Evolutionary conservation across 2,797 vertebrate species (phyloP).

Genomic region (Sparidentex hasta): DNA sequence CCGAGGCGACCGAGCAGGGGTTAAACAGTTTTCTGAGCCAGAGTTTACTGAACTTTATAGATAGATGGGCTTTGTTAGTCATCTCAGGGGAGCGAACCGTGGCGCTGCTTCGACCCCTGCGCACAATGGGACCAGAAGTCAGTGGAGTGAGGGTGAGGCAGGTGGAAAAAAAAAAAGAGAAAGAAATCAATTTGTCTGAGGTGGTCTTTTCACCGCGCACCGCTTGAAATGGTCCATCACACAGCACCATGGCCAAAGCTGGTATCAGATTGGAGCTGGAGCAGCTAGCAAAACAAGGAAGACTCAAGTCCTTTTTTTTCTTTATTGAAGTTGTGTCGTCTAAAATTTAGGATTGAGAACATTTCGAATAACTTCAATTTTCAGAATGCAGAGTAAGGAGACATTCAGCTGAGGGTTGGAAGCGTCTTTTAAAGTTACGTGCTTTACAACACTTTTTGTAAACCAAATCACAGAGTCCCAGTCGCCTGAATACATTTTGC

Average conservation of each 20-base stretch:
- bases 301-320: not conserved
- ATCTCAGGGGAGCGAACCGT: conserved; percentile 41
- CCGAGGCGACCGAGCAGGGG: conserved; percentile 4
- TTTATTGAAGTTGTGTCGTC: not conserved
- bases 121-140: conserved; percentile 52
- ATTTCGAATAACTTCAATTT: not conserved
- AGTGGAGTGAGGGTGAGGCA: conserved; percentile 41
- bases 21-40: conserved; percentile 32
- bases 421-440: not conserved
- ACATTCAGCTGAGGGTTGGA: not conserved
- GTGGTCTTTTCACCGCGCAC: conserved; percentile 22
- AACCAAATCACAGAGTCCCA: not conserved
- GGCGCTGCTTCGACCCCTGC: conserved; percentile 23
- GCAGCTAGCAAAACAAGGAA: conserved; percentile 1
- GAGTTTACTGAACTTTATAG: conserved; percentile 28
- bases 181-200: conserved; percentile 44
- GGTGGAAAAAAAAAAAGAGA: conserved; percentile 18
- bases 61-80: conserved; percentile 61
- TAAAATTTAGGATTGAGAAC: not conserved
- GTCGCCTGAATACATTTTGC: no score
- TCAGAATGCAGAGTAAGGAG: not conserved
- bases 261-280: conserved; percentile 7
- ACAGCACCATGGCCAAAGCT: not conserved
- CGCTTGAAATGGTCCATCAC: conserved; percentile 30
- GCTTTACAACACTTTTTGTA: not conserved